Evolutionary conservation across 2,113 vertebrate species (phyloP).

Genomic region (Daubentonia madagascariensis): DNA sequence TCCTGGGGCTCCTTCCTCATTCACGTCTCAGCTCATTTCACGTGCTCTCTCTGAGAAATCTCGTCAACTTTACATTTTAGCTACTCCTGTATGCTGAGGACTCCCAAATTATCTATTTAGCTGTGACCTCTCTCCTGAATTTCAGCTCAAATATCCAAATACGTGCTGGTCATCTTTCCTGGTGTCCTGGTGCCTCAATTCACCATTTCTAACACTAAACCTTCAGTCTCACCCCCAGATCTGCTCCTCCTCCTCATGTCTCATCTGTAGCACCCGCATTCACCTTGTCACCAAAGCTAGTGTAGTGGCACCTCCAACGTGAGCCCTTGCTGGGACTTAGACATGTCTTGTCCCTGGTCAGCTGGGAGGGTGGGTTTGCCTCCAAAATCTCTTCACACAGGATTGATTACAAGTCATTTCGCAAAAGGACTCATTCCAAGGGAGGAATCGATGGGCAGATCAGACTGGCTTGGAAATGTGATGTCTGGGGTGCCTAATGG

Average conservation of each 20-base stretch:
- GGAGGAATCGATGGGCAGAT: not conserved
- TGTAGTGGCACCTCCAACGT: not conserved
- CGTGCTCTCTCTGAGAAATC: not conserved
- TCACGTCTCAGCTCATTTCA: not conserved
- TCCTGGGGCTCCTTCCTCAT: not conserved
- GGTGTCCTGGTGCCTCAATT: not conserved
- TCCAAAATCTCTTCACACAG: not conserved
- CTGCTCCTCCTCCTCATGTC: not conserved
- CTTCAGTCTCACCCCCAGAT: not conserved
- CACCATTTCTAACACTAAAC: not conserved
- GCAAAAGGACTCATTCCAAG: not conserved
- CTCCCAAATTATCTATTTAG: not conserved
- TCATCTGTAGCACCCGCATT: not conserved
- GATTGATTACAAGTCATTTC: not conserved
- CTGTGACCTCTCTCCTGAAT: not conserved
- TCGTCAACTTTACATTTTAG: not conserved
- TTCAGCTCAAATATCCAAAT: not conserved
- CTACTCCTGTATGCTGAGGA: not conserved
- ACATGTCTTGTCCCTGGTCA: not conserved
- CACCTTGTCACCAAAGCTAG: not conserved
- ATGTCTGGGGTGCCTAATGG: not conserved
- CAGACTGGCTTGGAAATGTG: not conserved
- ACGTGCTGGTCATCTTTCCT: not conserved
- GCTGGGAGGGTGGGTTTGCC: not conserved
- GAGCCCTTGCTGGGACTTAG: not conserved